Evolutionary conservation across 2,797 vertebrate species (phyloP).

Genomic region (Scolopax rusticola): DNA sequence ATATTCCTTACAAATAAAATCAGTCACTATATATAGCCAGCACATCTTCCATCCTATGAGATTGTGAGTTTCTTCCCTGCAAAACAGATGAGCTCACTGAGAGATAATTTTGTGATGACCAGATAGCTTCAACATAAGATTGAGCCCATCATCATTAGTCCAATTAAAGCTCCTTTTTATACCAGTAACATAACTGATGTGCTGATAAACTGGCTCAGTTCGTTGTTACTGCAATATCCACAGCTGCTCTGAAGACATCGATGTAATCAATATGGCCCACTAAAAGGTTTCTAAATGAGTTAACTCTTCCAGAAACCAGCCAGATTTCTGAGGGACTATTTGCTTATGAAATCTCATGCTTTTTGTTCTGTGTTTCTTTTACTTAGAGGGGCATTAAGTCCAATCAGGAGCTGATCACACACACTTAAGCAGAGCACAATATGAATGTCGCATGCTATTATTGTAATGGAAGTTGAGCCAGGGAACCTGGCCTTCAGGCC

Average conservation of each 20-base stretch:
- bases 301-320: conserved; percentile 57
- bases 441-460: neutral
- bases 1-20: conserved; percentile 58
- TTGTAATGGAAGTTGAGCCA: neutral
- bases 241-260: conserved; percentile 35
- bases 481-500: conserved; percentile 37
- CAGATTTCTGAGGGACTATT: neutral
- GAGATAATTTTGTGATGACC: conserved; percentile 44
- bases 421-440: neutral
- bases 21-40: conserved; percentile 56
- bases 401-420: conserved; percentile 16
- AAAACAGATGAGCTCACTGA: conserved; percentile 61
- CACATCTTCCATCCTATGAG: conserved; percentile 30
- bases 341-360: neutral
- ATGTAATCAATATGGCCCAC: conserved; percentile 2
- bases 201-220: conserved; percentile 45
- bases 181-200: conserved; percentile 37
- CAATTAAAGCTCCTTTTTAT: conserved; percentile 62
- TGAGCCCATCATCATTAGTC: conserved; percentile 50
- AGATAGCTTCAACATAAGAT: conserved; percentile 32
- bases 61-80: conserved; percentile 20
- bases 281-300: conserved; percentile 67
- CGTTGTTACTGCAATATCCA: conserved; percentile 29
- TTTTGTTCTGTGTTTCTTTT: conserved; percentile 51
- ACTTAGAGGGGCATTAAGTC: conserved; percentile 16